A percentile compares a stretch with the other conserved stretches of the same genome.
Evolutionary conservation across 2,888 invertebrate species (phyloP).

Genomic region (Cyclophora punctaria): DNA sequence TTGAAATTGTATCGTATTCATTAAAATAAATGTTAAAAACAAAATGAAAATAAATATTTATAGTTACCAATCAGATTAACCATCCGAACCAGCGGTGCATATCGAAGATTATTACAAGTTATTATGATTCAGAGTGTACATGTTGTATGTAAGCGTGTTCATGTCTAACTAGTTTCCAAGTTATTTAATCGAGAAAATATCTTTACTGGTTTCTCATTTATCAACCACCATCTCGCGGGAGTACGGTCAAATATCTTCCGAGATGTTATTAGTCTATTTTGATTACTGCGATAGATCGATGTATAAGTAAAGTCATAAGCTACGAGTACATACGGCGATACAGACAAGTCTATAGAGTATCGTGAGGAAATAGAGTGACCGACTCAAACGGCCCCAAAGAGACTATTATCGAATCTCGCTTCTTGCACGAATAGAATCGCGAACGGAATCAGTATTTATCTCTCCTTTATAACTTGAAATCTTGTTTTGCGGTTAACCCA

Average conservation of each 20-base stretch:
- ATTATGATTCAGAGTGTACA: constrained; percentile 37
- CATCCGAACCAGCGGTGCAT: constrained; percentile 75
- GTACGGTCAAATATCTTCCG: constrained; percentile 24
- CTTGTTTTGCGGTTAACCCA: constrained; percentile 21
- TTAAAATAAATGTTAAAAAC: constrained; percentile 11
- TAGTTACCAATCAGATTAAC: constrained; percentile 57
- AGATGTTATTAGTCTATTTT: constrained; percentile 47
- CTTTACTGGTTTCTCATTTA: constrained; percentile 16
- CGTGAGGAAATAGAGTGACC: constrained; percentile 50
- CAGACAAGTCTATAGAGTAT: constrained; percentile 29
- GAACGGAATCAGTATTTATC: constrained; percentile 34
- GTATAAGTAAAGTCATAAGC: constrained; percentile 28
- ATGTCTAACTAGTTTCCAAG: constrained; percentile 10
- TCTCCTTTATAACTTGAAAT: constrained; percentile 27
- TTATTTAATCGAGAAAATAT: constrained; percentile 9
- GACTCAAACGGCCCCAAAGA: constrained; percentile 43
- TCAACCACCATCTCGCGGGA: constrained; percentile 28
- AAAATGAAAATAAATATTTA: constrained; percentile 28
- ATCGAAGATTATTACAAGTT: constrained; percentile 50
- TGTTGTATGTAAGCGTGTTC: constrained; percentile 15
- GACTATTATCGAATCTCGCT: constrained; percentile 50
- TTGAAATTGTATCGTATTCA: constrained; percentile 28
- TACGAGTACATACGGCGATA: constrained; percentile 24
- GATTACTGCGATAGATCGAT: constrained; percentile 37
- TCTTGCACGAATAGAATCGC: constrained; percentile 35